A percentile compares a stretch with the other conserved stretches of the same genome.
Conservation (phyloP, 2,797 vertebrate genomes). For the Anguilla pacifica region DNA sequence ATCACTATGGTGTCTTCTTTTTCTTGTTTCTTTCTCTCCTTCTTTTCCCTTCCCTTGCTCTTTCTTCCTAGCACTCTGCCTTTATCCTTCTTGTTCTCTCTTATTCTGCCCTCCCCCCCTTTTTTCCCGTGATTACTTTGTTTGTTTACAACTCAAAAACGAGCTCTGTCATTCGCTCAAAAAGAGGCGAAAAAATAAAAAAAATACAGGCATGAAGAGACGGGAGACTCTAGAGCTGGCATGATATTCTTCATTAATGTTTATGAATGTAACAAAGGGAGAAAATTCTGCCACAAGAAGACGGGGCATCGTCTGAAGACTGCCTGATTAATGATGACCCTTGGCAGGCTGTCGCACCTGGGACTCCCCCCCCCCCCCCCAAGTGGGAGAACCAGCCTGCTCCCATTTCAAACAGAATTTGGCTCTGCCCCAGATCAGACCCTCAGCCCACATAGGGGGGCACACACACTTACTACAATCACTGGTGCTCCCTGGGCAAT, state of each 20-base stretch:
- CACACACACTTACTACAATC: slow-evolving; percentile 77
- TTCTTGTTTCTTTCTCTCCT: slow-evolving; percentile 46
- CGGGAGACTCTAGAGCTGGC: slow-evolving; percentile 57
- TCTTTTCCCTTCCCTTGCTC: slow-evolving; percentile 42
- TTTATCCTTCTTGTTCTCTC: slow-evolving; percentile 20
- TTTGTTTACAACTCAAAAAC: slow-evolving; percentile 73
- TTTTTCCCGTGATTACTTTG: slow-evolving; percentile 66
- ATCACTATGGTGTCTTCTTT: slow-evolving; percentile 79
- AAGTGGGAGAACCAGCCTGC: slow-evolving; percentile 95
- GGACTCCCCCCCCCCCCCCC: slow-evolving; percentile 76
- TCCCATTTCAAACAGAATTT: slow-evolving; percentile 99
- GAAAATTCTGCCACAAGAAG: slow-evolving; percentile 82
- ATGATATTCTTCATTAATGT: slow-evolving; percentile 87
- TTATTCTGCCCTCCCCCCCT: slow-evolving; percentile 58
- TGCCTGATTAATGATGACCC: slow-evolving; percentile 98
- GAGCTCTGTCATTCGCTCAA: slow-evolving; percentile 45
- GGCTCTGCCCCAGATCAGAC: slow-evolving; percentile 97
- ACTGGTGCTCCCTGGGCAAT: slow-evolving; percentile 86
- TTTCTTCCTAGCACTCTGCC: slow-evolving; percentile 30
- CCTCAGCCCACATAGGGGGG: slow-evolving; percentile 63
- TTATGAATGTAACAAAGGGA: slow-evolving; percentile 88
- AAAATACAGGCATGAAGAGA: slow-evolving; percentile 40
- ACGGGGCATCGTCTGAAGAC: slow-evolving; percentile 81
- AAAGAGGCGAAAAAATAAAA: slow-evolving; percentile 49
- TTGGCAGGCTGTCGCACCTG: slow-evolving; percentile 94